These are phyloP conservation scores for Sorex maritimensis DNA, from an alignment of 2,797 vertebrate genomes.

Conservation along the genomic window DNA sequence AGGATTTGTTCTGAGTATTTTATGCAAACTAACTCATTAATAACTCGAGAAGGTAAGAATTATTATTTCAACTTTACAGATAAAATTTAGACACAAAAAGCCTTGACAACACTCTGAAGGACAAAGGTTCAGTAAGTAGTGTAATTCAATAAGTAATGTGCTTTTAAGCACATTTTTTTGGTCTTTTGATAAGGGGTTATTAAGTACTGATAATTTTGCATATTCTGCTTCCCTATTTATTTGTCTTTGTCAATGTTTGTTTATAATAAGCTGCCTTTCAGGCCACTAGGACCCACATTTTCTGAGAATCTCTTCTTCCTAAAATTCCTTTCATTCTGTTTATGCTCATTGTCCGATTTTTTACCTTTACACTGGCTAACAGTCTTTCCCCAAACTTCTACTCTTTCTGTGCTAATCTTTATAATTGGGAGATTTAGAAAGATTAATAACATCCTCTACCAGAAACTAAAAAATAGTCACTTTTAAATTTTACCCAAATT, in stretches of 20 bases:
- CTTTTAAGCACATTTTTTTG: neutral
- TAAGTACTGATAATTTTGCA: neutral
- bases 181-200: conserved; percentile 1
- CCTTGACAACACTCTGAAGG: neutral
- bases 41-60: neutral
- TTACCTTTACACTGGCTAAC: neutral
- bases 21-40: neutral
- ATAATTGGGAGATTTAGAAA: neutral
- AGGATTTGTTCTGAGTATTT: neutral
- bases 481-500: conserved; percentile 2
- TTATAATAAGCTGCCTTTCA: neutral
- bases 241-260: neutral
- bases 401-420: neutral
- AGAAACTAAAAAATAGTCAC: neutral
- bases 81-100: neutral
- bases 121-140: neutral
- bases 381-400: neutral
- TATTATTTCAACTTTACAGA: neutral
- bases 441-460: neutral
- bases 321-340: neutral
- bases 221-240: neutral
- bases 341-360: neutral
- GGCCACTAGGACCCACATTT: neutral
- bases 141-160: neutral
- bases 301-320: neutral